These are phyloP conservation scores for Sycophila texana DNA, from an alignment of 2,888 invertebrate species.

Conservation along the genomic window DNA sequence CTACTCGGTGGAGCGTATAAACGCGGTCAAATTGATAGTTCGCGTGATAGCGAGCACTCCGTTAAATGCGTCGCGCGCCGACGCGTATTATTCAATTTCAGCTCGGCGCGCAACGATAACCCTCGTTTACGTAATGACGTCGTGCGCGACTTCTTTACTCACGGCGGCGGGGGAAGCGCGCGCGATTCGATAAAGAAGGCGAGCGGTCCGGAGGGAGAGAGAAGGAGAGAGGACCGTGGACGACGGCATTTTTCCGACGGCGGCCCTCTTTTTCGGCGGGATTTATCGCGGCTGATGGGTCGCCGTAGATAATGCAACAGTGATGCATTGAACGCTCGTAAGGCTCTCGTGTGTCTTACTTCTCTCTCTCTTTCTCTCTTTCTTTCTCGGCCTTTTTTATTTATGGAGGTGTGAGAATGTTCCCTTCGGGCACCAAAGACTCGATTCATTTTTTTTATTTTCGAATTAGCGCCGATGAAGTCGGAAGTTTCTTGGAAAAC, in stretches of 20 bases:
- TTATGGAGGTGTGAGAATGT: conserved; percentile 43
- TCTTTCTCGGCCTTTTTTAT: conserved; percentile 29
- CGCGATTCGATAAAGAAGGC: conserved; percentile 11
- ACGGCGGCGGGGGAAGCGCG: background rate
- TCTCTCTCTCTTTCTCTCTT: conserved; percentile 11
- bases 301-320: conserved; percentile 34
- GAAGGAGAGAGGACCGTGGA: conserved; percentile 1
- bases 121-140: conserved; percentile 51
- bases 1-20: conserved; percentile 6
- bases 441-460: conserved; percentile 18
- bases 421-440: background rate
- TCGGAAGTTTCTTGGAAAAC: conserved; percentile 16
- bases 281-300: conserved; percentile 51
- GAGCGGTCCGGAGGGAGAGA: background rate
- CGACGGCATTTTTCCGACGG: conserved; percentile 43
- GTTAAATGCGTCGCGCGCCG: conserved; percentile 1
- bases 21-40: conserved; percentile 50
- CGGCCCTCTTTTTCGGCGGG: conserved; percentile 41
- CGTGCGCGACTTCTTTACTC: background rate
- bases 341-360: conserved; percentile 39
- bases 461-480: conserved; percentile 1
- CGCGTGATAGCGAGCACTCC: conserved; percentile 38
- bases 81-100: conserved; percentile 43
- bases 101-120: conserved; percentile 20
- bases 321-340: conserved; percentile 45